Evolutionary conservation across 2,113 vertebrate species (phyloP).

Genomic region (Nicator chloris): DNA sequence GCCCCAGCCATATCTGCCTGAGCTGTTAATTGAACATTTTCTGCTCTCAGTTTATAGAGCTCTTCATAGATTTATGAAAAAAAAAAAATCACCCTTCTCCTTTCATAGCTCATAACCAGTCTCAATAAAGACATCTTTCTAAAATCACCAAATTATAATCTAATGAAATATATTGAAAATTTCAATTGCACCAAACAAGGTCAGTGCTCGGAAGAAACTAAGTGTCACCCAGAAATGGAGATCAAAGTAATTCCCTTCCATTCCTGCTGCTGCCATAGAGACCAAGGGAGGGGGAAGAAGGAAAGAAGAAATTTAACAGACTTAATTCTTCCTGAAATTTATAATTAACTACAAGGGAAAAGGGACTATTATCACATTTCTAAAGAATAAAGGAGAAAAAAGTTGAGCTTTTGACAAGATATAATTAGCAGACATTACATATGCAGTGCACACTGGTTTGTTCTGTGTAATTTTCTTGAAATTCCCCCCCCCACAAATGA

Average conservation of each 20-base stretch:
- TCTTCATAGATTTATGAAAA: conserved; percentile 43
- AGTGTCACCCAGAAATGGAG: conserved; percentile 65
- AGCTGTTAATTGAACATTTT: conserved; percentile 61
- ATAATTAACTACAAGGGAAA: conserved; percentile 76
- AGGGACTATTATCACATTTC: conserved; percentile 76
- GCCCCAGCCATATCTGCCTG: neutral
- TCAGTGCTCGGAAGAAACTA: conserved; percentile 51
- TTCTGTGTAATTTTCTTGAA: conserved; percentile 50
- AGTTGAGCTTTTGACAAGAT: conserved; percentile 70
- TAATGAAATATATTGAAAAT: conserved; percentile 66
- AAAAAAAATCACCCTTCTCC: conserved; percentile 40
- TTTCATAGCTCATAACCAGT: conserved; percentile 28
- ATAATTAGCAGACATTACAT: conserved; percentile 72
- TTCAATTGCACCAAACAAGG: conserved; percentile 58
- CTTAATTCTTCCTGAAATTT: conserved; percentile 78
- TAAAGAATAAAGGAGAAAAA: conserved; percentile 70
- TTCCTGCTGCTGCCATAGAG: conserved; percentile 73
- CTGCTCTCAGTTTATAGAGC: conserved; percentile 25
- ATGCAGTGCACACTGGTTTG: conserved; percentile 60
- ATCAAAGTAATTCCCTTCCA: conserved; percentile 71
- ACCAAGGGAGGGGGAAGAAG: conserved; percentile 51
- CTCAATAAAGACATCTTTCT: conserved; percentile 46
- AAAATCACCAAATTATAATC: conserved; percentile 51
- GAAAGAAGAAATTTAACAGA: conserved; percentile 62
- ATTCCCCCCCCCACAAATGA: neutral